Conservation (phyloP, 2,888 invertebrate species). For the Athrips mouffetella region DNA sequence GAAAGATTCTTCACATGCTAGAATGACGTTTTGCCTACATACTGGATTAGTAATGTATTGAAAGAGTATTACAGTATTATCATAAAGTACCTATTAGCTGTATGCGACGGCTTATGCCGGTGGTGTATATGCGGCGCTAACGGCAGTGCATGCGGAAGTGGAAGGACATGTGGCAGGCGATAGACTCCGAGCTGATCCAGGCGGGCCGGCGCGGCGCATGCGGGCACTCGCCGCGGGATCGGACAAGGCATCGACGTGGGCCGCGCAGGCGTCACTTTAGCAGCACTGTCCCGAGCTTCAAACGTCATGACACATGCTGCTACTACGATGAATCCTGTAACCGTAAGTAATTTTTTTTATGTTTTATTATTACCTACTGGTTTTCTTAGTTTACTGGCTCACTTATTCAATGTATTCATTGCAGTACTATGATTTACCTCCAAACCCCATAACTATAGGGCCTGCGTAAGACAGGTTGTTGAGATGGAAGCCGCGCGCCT, state of each 20-base stretch:
- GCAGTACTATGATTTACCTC: too few species aligned
- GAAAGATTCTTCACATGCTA: too few species aligned
- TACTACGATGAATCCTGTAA: slow-evolving; percentile 93
- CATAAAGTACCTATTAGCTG: slow-evolving; percentile 47
- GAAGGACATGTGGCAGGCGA: slow-evolving; percentile 77
- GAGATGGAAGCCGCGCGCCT: slow-evolving; percentile 89
- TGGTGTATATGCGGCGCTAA: slow-evolving; percentile 64
- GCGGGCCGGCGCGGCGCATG: slow-evolving; percentile 72
- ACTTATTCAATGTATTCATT: too few species aligned
- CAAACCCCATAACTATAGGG: slow-evolving; percentile 98
- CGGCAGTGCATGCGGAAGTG: slow-evolving; percentile 62
- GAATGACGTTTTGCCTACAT: too few species aligned
- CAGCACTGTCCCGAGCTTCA: slow-evolving; percentile 96
- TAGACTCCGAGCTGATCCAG: slow-evolving; percentile 84
- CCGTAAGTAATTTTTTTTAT: too few species aligned
- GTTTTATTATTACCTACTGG: too few species aligned
- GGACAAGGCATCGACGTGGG: slow-evolving; percentile 74
- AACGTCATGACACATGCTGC: slow-evolving; percentile 99
- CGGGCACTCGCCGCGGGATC: slow-evolving; percentile 64
- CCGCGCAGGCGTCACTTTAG: slow-evolving; percentile 89
- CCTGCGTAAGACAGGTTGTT: slow-evolving; percentile 97
- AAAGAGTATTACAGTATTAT: background rate
- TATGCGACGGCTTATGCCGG: slow-evolving; percentile 58
- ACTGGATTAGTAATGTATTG: too few species aligned
- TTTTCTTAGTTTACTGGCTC: too few species aligned